A percentile compares a stretch with the other conserved stretches of the same genome.
Evolutionary conservation across 2,113 vertebrate species (phyloP).

Genomic region (Brachypteracias leptosomus): DNA sequence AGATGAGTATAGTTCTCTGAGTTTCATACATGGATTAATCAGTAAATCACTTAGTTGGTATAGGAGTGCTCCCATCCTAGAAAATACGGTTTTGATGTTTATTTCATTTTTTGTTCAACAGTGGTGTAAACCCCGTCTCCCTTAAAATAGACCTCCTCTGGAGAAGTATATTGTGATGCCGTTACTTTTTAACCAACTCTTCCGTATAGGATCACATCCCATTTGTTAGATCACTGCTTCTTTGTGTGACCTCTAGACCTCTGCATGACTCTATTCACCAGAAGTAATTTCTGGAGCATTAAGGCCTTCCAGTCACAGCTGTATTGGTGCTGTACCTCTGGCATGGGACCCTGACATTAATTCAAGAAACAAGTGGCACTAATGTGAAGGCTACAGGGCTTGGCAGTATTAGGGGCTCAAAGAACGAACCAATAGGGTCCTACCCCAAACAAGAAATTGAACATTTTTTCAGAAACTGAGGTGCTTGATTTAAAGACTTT

Average conservation of each 20-base stretch:
- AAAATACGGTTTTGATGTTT: fast-evolving
- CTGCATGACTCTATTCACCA: neutral
- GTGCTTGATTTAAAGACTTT: neutral
- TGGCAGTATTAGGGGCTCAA: neutral
- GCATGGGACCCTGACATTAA: neutral
- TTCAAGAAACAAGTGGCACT: neutral
- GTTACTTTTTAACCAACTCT: neutral
- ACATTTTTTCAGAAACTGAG: neutral
- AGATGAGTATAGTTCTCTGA: neutral
- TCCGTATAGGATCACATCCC: neutral
- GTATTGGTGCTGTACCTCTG: neutral
- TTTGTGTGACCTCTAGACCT: neutral
- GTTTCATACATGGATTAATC: neutral
- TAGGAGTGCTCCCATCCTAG: neutral
- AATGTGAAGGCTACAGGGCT: fast-evolving
- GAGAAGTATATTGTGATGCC: neutral
- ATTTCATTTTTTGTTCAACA: neutral
- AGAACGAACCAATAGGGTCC: neutral
- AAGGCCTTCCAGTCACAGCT: neutral
- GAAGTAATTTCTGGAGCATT: neutral
- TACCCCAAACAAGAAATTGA: neutral
- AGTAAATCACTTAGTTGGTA: neutral
- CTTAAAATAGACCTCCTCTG: neutral
- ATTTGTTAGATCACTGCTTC: neutral
- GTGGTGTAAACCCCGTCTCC: neutral